Base-by-base conservation (phyloP, 2,113 vertebrate species). In the Saguinus imperator region DNA sequence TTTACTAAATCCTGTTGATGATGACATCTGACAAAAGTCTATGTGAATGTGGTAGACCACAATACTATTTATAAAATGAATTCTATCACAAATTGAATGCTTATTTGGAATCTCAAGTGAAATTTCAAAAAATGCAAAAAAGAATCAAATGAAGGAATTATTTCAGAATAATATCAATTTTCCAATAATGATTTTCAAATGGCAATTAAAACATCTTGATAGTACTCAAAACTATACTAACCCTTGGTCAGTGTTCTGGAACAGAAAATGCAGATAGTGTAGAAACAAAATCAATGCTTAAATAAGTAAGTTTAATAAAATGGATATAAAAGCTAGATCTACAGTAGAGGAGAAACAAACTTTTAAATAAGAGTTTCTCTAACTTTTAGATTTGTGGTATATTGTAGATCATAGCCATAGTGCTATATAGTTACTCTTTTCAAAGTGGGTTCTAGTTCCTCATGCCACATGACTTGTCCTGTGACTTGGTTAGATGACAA, bases 101-200 rank as follows among this genome's bases (percentile, higher is more conserved):
- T 87, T 91, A 37, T 45, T 58, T 94, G 81, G 57, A 95, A 75
- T 80, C 27, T 81, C 72, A 90, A 89, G 14, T 50, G 50, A 93
- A 88, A 95, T 92, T 79, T 77, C 37, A 93, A 95, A 93, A 79
- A 82, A 93, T 81, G 61, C 2, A 86, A 95, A 92, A 91, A 17
- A 95, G 9, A 91, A 85, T 73, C 20, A 88, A 82, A 84, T 73
- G 82, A 87, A 88, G 4, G 32, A n/a, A 80, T 66, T 93, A 88
- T 57, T 93, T 91, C 79, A 94, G 21, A 93, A 93, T 45, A 85
- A 55, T 48, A 92, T 64, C 61, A 77, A 92, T 43, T 89, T 93
- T 37, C 72, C 72, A 86, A 68, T 86, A 82, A 85, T 75, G 9
- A 23, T 35, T 94, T 94, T 95, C n/a, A 94, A 88, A 90, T 86